Evolutionary conservation across 2,113 vertebrate genomes (phyloP).

Genomic region (Cyrtonyx montezumae): DNA sequence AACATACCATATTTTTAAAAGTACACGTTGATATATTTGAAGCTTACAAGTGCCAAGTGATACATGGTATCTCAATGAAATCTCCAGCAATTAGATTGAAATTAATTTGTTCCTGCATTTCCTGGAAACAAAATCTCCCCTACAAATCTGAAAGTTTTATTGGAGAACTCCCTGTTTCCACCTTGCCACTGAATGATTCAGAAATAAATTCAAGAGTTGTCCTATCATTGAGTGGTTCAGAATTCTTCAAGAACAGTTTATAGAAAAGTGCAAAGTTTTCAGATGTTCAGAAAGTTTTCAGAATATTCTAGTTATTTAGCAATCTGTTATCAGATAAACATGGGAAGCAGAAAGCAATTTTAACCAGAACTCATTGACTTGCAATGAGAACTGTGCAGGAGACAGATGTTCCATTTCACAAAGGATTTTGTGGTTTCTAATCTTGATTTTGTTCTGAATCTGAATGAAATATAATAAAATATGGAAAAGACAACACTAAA

Average conservation of each 20-base stretch:
- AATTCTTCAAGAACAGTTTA: not conserved
- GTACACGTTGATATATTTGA: not conserved
- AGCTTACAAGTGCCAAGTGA: not conserved
- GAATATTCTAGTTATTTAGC: not conserved
- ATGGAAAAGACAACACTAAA: not conserved
- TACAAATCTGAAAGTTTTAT: not conserved
- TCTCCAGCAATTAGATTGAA: not conserved
- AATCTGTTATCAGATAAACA: not conserved
- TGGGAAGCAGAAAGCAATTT: not conserved
- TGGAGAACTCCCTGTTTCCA: not conserved
- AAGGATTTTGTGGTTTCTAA: slow-evolving; percentile 3
- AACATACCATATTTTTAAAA: not conserved
- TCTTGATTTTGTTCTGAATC: not conserved
- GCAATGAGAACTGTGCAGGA: not conserved
- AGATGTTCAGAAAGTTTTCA: not conserved
- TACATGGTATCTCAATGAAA: not conserved
- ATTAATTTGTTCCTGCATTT: not conserved
- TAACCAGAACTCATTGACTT: not conserved
- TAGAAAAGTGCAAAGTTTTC: not conserved
- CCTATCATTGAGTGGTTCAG: not conserved
- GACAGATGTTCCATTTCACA: not conserved
- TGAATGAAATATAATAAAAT: not conserved
- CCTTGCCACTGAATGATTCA: not conserved
- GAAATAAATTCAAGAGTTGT: not conserved
- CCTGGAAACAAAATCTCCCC: not conserved